Conservation (phyloP, 2,113 vertebrate genomes). For the Callorhinus ursinus region DNA sequence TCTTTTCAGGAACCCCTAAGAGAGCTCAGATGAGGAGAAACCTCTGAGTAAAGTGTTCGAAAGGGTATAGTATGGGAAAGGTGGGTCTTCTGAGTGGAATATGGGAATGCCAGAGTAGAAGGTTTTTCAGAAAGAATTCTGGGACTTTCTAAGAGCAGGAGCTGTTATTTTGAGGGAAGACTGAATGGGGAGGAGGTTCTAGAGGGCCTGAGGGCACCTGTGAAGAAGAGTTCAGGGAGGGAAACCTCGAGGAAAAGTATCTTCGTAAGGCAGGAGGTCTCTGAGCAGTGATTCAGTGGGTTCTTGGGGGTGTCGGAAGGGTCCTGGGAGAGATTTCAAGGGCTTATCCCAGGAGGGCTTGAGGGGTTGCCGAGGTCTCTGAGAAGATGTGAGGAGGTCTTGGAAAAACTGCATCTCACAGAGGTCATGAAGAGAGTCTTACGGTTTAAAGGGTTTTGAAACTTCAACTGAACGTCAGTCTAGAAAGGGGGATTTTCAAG, state of each 20-base stretch:
- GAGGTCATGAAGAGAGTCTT: not conserved
- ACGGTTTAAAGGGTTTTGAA: not conserved
- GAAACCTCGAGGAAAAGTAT: constrained; percentile 21
- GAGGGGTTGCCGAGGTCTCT: not conserved
- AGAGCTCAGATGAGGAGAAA: not conserved
- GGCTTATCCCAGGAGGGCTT: not conserved
- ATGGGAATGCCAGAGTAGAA: not conserved
- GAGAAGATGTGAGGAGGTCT: not conserved
- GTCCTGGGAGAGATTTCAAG: not conserved
- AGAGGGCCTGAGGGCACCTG: not conserved
- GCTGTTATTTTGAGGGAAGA: not conserved
- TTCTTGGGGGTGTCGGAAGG: not conserved
- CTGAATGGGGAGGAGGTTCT: not conserved
- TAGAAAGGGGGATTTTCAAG: not conserved
- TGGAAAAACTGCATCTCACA: not conserved
- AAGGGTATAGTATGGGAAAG: not conserved
- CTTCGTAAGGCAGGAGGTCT: not conserved
- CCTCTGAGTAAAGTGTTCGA: not conserved
- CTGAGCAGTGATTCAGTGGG: not conserved
- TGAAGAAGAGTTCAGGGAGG: not conserved
- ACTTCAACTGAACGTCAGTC: not conserved
- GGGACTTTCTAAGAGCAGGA: not conserved
- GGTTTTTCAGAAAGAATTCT: constrained; percentile 49
- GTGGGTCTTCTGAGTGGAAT: not conserved
- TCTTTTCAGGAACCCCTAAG: not conserved